Evolutionary conservation across 2,113 vertebrate genomes (phyloP).

Genomic region (Nipponia nippon): DNA sequence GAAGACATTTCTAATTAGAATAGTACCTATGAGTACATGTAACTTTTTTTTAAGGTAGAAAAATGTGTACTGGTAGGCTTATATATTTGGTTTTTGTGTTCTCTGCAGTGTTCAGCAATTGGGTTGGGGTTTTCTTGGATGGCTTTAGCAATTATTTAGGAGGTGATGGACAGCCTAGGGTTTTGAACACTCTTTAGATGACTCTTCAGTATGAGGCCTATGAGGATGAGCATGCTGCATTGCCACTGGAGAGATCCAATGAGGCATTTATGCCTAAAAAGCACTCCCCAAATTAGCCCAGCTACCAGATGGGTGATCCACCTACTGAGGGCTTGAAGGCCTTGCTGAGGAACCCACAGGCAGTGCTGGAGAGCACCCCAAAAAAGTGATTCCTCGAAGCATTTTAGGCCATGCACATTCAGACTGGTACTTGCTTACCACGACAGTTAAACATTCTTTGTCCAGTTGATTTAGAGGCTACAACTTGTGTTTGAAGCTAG

Average conservation of each 20-base stretch:
- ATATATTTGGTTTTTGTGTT: background rate
- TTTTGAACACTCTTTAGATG: background rate
- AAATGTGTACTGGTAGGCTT: background rate
- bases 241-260: background rate
- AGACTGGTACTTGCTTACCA: background rate
- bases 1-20: background rate
- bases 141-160: background rate
- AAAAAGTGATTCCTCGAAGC: background rate
- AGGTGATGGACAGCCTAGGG: background rate
- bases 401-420: background rate
- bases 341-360: background rate
- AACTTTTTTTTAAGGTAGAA: background rate
- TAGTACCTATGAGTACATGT: background rate
- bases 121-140: background rate
- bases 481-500: background rate
- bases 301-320: background rate
- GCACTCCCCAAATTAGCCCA: background rate
- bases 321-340: background rate
- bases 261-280: background rate
- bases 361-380: background rate
- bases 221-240: background rate
- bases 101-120: background rate
- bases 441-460: background rate
- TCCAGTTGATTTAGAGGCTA: background rate
- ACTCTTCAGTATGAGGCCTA: background rate